These are phyloP conservation scores for Xiphorhynchus erythropygius DNA, from an alignment of 2,797 vertebrate genomes.

Conservation along the genomic window DNA sequence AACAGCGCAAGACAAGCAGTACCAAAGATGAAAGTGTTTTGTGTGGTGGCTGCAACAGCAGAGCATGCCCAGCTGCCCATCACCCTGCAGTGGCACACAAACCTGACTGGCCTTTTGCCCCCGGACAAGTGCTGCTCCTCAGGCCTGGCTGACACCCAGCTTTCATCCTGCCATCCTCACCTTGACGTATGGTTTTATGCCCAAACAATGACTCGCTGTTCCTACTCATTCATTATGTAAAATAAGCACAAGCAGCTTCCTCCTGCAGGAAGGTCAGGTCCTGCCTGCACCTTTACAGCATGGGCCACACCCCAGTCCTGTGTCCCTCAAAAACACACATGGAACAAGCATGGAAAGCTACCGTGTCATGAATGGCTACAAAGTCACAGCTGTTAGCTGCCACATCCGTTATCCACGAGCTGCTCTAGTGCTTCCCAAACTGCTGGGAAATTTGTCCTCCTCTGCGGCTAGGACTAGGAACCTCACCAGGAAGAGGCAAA, in stretches of 20 bases:
- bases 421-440: not conserved
- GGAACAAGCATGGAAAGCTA: not conserved
- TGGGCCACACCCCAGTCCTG: not conserved
- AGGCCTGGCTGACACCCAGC: not conserved
- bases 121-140: not conserved
- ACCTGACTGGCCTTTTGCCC: fast-evolving
- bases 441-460: not conserved
- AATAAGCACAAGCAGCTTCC: not conserved
- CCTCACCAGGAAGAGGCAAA: not conserved
- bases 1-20: not conserved
- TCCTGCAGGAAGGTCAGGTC: not conserved
- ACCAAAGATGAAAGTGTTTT: not conserved
- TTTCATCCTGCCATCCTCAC: not conserved
- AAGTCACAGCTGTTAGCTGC: not conserved
- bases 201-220: not conserved
- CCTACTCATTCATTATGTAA: not conserved
- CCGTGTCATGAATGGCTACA: not conserved
- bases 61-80: not conserved
- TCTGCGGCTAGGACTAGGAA: not conserved
- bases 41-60: not conserved
- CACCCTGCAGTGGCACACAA: not conserved
- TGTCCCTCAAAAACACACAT: not conserved
- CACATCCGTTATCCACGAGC: not conserved
- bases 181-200: not conserved
- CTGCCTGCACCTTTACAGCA: not conserved